Evolutionary conservation across 2,113 vertebrate species (phyloP).

Genomic region (Gallinago paraguaiae): DNA sequence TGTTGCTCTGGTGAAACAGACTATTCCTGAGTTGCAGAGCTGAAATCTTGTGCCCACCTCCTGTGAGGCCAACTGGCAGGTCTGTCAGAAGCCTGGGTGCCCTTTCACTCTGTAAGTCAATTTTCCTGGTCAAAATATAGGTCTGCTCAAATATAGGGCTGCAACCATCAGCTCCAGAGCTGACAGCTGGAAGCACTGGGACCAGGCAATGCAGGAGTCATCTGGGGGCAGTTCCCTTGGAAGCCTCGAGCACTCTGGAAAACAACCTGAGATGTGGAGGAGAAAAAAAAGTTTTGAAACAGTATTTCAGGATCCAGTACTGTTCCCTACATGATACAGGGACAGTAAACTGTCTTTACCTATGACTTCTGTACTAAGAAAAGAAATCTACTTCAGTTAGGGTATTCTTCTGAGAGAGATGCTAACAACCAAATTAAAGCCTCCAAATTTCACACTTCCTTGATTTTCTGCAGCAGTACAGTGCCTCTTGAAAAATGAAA

Average conservation of each 20-base stretch:
- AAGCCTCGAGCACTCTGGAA: background rate
- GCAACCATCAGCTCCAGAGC: background rate
- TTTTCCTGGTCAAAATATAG: too few species aligned
- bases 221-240: background rate
- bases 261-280: background rate
- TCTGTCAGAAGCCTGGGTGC: background rate
- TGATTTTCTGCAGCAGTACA: background rate
- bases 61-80: conserved; percentile 13
- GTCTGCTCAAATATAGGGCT: background rate
- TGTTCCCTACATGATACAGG: background rate
- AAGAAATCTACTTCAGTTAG: background rate
- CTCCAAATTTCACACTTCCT: background rate
- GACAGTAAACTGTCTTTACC: background rate
- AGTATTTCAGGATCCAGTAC: background rate
- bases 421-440: background rate
- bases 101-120: background rate
- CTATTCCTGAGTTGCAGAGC: background rate
- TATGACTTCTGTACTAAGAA: background rate
- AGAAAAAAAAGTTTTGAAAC: background rate
- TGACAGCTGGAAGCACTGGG: background rate
- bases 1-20: background rate
- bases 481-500: background rate
- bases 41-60: background rate
- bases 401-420: background rate
- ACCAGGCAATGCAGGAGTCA: background rate